Conservation (phyloP, 2,113 vertebrate genomes). For the Trichomycterus rosablanca region DNA sequence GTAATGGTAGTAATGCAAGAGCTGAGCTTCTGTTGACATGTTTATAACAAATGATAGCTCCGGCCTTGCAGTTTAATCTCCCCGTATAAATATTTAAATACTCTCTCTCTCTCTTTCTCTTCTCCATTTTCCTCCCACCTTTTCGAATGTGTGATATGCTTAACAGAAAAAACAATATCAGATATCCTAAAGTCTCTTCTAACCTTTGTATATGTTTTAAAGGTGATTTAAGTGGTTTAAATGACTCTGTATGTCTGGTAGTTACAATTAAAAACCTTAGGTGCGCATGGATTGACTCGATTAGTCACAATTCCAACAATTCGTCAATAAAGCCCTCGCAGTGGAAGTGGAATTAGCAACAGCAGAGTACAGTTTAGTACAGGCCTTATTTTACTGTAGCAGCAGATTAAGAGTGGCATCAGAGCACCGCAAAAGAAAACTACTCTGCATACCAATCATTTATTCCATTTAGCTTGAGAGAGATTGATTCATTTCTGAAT, state of each 20-base stretch:
- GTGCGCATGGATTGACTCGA: too few species aligned
- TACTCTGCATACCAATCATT: constrained; percentile 5
- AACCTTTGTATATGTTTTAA: too few species aligned
- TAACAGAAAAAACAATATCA: too few species aligned
- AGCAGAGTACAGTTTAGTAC: constrained; percentile 9
- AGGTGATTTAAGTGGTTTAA: too few species aligned
- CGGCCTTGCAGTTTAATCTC: constrained; percentile 1
- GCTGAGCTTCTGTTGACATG: constrained; percentile 15
- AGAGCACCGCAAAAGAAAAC: not conserved
- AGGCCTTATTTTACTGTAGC: not conserved
- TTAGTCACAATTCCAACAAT: too few species aligned
- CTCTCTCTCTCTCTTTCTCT: not conserved
- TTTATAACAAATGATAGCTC: constrained; percentile 14
- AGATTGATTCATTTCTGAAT: constrained; percentile 28
- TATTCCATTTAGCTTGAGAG: too few species aligned
- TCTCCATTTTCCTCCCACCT: not conserved
- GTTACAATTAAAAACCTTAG: too few species aligned
- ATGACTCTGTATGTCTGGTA: too few species aligned
- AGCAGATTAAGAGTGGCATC: constrained; percentile 5
- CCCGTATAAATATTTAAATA: constrained; percentile 14
- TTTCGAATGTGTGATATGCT: too few species aligned
- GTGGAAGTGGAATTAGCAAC: too few species aligned
- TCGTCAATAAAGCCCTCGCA: too few species aligned
- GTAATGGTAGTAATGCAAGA: constrained; percentile 5
- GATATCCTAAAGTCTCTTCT: too few species aligned